phyloP scores from a whole-genome alignment of 2,113 vertebrate genomes.

The Ailuropoda melanoleuca region DNA sequence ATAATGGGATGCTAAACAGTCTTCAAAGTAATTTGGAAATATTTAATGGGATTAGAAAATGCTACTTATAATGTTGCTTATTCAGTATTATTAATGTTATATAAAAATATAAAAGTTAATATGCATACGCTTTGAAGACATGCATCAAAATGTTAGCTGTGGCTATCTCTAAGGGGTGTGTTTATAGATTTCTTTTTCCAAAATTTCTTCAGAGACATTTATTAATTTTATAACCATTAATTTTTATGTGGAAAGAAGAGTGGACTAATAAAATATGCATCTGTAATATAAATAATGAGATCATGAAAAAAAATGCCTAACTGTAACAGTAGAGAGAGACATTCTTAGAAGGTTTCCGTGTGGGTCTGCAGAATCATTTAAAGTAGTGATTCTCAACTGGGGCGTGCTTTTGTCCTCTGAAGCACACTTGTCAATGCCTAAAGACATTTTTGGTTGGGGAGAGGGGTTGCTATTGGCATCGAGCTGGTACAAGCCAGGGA shows the following conservation, averaged over 20 bases:
- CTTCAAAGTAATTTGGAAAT: slow-evolving; percentile 9
- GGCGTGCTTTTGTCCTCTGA: not conserved
- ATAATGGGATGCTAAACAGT: not conserved
- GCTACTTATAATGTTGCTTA: not conserved
- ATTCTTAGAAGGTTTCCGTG: not conserved
- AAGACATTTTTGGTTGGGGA: not conserved
- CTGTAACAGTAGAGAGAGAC: not conserved
- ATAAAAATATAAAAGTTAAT: slow-evolving; percentile 9
- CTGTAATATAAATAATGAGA: not conserved
- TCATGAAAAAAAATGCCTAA: not conserved
- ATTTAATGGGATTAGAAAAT: not conserved
- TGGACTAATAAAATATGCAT: not conserved
- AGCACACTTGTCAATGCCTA: not conserved
- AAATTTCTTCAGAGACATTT: not conserved
- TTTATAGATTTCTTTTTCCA: not conserved
- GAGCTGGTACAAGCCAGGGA: not conserved
- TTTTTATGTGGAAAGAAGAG: not conserved
- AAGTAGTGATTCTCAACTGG: not conserved
- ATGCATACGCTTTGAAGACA: not conserved
- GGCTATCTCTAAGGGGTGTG: not conserved
- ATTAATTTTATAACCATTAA: slow-evolving; percentile 15
- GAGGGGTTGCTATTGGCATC: not conserved
- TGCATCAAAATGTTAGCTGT: not conserved
- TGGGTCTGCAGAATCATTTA: not conserved
- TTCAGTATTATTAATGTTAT: not conserved